Percentiles rank a stretch among this genome's conserved stretches.
phyloP scores from a whole-genome alignment of 1,140 invertebrate genomes.

The Nomia melanderi region DNA sequence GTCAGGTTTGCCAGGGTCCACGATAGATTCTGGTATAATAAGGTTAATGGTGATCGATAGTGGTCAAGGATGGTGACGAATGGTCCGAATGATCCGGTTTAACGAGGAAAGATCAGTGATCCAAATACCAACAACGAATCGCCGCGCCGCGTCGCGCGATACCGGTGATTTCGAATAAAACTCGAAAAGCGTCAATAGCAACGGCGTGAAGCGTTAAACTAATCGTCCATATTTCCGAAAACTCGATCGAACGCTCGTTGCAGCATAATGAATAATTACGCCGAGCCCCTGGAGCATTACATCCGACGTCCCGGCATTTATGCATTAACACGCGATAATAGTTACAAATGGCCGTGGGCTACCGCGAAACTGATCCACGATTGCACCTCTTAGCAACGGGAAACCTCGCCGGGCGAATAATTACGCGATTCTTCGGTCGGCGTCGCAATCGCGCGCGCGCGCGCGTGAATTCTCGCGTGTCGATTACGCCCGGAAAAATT shows the following conservation, averaged over 20 bases:
- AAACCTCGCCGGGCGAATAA: background rate
- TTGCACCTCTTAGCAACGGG: constrained; percentile 20
- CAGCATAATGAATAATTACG: constrained; percentile 48
- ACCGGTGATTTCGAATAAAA: too few relatives aligned
- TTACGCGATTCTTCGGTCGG: background rate
- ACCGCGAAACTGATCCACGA: constrained; percentile 20
- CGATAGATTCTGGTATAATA: too few relatives aligned
- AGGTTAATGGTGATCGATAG: too few relatives aligned
- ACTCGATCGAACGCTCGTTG: constrained; percentile 36
- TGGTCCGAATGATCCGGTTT: too few relatives aligned
- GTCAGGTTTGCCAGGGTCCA: too few relatives aligned
- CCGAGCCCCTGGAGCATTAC: constrained; percentile 21
- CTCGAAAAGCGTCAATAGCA: constrained; percentile 33
- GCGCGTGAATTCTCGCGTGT: background rate
- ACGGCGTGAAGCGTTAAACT: constrained; percentile 37
- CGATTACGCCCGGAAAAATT: background rate
- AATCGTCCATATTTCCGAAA: constrained; percentile 46
- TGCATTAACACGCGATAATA: constrained; percentile 40
- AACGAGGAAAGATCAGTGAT: too few relatives aligned
- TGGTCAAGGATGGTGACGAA: too few relatives aligned
- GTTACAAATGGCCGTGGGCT: constrained; percentile 34
- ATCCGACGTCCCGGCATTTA: constrained; percentile 20
- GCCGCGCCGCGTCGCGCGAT: too few relatives aligned
- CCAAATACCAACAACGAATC: too few relatives aligned
- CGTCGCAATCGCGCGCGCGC: too few relatives aligned